Evolutionary conservation across 1,140 invertebrate genomes (phyloP).

Genomic region (Nephila pilipes): DNA sequence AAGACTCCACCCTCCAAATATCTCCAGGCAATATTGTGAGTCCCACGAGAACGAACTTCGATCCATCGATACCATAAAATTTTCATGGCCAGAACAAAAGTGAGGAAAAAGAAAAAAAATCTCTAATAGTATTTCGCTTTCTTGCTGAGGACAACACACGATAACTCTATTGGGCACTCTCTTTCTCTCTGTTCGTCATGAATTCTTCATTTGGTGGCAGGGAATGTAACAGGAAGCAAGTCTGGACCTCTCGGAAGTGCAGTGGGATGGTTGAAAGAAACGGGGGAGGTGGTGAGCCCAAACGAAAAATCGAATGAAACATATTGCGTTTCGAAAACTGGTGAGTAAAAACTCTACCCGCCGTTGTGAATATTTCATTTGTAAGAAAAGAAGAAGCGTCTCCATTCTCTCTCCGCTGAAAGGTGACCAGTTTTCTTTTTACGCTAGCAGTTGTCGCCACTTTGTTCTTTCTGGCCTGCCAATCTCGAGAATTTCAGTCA

Average conservation of each 20-base stretch:
- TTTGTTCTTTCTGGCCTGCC: too few relatives aligned
- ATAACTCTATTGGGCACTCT: constrained; percentile 37
- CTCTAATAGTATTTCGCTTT: constrained; percentile 33
- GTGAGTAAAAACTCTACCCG: constrained; percentile 13
- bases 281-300: background rate
- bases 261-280: background rate
- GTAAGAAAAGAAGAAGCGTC: background rate
- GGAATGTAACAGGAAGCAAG: background rate
- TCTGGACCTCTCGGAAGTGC: background rate
- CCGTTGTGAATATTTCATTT: constrained; percentile 30
- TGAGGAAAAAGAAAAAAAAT: background rate
- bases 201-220: constrained; percentile 17
- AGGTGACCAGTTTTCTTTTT: background rate
- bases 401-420: background rate
- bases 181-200: constrained; percentile 27
- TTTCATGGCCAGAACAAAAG: constrained; percentile 40
- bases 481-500: background rate
- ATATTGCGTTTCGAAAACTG: constrained; percentile 21
- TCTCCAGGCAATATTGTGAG: background rate
- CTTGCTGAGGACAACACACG: background rate
- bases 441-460: too few relatives aligned
- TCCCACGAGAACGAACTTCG: background rate
- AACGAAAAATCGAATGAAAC: constrained; percentile 37
- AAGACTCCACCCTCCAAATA: constrained; percentile 10
- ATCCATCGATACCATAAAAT: constrained; percentile 29